Evolutionary conservation across 2,888 invertebrate genomes (phyloP).

Genomic region (Leptogaster cylindrica): DNA sequence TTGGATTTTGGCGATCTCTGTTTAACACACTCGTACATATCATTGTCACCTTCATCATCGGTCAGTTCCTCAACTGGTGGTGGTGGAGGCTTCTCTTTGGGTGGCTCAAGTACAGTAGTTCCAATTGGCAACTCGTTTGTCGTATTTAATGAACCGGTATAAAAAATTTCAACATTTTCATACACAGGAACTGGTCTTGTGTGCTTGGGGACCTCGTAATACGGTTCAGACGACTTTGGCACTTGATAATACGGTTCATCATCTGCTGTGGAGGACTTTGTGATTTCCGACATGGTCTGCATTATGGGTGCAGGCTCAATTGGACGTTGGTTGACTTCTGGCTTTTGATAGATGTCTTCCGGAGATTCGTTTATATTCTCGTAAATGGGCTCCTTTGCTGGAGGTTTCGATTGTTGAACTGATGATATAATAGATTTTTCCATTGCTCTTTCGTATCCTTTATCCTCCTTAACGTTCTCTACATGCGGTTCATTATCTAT

Average conservation of each 20-base stretch:
- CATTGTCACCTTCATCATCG: slow-evolving; percentile 62
- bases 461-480: too few species aligned
- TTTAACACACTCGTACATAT: slow-evolving; percentile 42
- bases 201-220: slow-evolving; percentile 61
- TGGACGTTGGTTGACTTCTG: not conserved
- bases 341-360: not conserved
- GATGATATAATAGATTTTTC: too few species aligned
- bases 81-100: slow-evolving; percentile 87
- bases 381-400: slow-evolving; percentile 61
- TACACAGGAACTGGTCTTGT: slow-evolving; percentile 66
- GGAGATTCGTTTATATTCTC: slow-evolving; percentile 57
- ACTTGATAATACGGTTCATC: slow-evolving; percentile 61
- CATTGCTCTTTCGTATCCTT: too few species aligned
- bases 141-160: slow-evolving; percentile 56
- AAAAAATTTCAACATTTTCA: slow-evolving; percentile 69
- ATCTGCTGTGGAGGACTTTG: slow-evolving; percentile 45
- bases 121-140: slow-evolving; percentile 48
- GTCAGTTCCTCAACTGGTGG: slow-evolving; percentile 72
- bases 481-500: slow-evolving; percentile 66
- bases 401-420: not conserved
- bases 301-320: slow-evolving; percentile 8
- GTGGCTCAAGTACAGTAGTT: slow-evolving; percentile 68
- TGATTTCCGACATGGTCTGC: slow-evolving; percentile 15
- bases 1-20: slow-evolving; percentile 33
- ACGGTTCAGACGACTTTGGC: slow-evolving; percentile 59